phyloP scores from a whole-genome alignment of 2,888 invertebrate genomes.

The Harpalus rufipes region DNA sequence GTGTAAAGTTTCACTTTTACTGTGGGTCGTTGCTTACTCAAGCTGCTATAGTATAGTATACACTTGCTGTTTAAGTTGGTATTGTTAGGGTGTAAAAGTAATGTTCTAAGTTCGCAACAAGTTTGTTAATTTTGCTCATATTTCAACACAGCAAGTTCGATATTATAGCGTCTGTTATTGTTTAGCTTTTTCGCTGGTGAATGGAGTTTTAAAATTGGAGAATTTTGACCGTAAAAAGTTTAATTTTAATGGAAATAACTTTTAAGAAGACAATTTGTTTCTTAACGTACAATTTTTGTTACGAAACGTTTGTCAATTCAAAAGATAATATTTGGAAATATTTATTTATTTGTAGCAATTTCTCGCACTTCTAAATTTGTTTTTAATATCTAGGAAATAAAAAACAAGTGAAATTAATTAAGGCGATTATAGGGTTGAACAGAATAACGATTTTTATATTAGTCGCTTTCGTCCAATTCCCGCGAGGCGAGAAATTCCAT shows the following conservation, averaged over 20 bases:
- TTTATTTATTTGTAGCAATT: not conserved
- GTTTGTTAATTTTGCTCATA: conserved; percentile 46
- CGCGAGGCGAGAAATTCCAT: not conserved
- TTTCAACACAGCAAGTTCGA: conserved; percentile 34
- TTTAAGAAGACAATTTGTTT: too few relatives aligned
- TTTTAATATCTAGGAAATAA: not conserved
- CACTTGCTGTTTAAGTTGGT: conserved; percentile 8
- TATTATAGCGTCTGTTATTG: conserved; percentile 18
- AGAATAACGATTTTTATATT: not conserved
- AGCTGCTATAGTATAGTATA: not conserved
- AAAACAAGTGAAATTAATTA: not conserved
- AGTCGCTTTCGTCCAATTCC: not conserved
- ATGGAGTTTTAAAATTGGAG: not conserved
- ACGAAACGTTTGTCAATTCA: too few relatives aligned
- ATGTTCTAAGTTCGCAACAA: conserved; percentile 29
- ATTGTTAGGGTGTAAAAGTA: conserved; percentile 53
- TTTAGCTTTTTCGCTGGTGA: not conserved
- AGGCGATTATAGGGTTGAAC: not conserved
- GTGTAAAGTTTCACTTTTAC: not conserved
- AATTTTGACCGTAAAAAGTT: too few relatives aligned
- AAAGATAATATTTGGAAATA: too few relatives aligned
- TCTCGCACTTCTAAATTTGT: not conserved
- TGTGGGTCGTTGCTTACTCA: not conserved
- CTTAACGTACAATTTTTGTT: too few relatives aligned
- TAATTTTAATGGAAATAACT: too few relatives aligned